These are phyloP conservation scores for Caenorhabditis macrosperma DNA, from an alignment of 2,888 invertebrate species.

Conservation along the genomic window DNA sequence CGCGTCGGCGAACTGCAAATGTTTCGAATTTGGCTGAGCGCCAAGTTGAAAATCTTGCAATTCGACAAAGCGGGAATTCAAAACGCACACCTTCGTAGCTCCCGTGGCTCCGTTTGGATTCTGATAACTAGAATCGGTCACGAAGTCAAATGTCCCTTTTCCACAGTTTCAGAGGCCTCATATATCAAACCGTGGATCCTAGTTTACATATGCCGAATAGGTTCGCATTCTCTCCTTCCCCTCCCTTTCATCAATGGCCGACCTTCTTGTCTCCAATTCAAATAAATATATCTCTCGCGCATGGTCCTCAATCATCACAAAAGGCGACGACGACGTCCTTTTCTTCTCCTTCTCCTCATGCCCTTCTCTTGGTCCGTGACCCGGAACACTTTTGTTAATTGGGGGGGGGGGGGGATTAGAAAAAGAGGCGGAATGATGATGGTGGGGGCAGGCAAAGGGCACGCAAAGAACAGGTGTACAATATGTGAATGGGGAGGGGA, in stretches of 20 bases:
- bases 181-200: too few species aligned
- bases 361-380: conserved; percentile 36
- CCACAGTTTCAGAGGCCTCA: too few species aligned
- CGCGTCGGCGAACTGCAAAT: too few species aligned
- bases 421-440: neutral
- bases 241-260: neutral
- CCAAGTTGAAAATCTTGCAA: too few species aligned
- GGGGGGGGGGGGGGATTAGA: conserved; percentile 20
- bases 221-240: neutral
- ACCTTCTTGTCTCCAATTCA: too few species aligned
- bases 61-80: too few species aligned
- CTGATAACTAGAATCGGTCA: too few species aligned
- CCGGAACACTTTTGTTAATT: conserved; percentile 46
- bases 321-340: neutral
- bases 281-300: neutral
- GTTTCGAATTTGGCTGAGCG: too few species aligned
- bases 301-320: neutral
- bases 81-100: too few species aligned
- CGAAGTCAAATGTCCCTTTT: too few species aligned
- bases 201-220: too few species aligned
- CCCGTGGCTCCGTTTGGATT: too few species aligned
- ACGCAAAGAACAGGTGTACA: conserved; percentile 8
- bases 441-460: neutral
- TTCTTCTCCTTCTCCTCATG: conserved; percentile 5
- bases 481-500: neutral